A percentile compares a stretch with the other conserved stretches of the same genome.
These are phyloP conservation scores for Drosophila burlai DNA, from an alignment of 1,140 invertebrate genomes.

Conservation along the genomic window DNA sequence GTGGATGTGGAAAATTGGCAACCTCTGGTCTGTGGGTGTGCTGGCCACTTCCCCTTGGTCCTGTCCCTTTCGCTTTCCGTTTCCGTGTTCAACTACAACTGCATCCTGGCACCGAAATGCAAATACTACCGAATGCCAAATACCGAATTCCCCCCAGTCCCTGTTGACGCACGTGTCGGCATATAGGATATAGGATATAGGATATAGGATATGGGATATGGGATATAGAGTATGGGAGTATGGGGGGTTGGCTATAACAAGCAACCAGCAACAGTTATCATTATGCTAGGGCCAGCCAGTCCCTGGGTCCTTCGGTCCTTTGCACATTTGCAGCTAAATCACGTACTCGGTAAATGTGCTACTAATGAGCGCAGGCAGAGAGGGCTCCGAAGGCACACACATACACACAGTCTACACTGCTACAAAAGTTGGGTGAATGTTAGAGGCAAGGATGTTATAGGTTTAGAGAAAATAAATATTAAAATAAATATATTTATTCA, in stretches of 20 bases:
- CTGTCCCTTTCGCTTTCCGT: neutral
- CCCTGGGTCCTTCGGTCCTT: conserved; percentile 30
- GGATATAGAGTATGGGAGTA: neutral
- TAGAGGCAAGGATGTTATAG: neutral
- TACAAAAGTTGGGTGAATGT: neutral
- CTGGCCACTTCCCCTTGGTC: neutral
- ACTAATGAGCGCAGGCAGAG: conserved; percentile 70
- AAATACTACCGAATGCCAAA: conserved; percentile 36
- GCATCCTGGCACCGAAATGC: conserved; percentile 53
- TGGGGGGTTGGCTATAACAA: conserved; percentile 4
- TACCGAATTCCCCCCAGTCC: conserved; percentile 44
- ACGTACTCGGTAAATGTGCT: conserved; percentile 78
- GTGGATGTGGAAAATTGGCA: neutral
- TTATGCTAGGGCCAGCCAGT: conserved; percentile 33
- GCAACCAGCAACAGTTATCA: conserved; percentile 64
- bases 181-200: too few relatives aligned
- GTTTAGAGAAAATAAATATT: neutral
- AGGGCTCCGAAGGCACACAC: neutral
- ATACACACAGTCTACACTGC: conserved; percentile 1
- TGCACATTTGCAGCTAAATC: conserved; percentile 81
- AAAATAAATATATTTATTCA: neutral
- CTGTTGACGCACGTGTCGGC: conserved; percentile 18
- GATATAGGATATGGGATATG: neutral
- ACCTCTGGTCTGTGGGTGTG: neutral
- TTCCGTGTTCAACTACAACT: conserved; percentile 12